phyloP scores from a whole-genome alignment of 2,797 vertebrate species.

The Apodemus agrarius region DNA sequence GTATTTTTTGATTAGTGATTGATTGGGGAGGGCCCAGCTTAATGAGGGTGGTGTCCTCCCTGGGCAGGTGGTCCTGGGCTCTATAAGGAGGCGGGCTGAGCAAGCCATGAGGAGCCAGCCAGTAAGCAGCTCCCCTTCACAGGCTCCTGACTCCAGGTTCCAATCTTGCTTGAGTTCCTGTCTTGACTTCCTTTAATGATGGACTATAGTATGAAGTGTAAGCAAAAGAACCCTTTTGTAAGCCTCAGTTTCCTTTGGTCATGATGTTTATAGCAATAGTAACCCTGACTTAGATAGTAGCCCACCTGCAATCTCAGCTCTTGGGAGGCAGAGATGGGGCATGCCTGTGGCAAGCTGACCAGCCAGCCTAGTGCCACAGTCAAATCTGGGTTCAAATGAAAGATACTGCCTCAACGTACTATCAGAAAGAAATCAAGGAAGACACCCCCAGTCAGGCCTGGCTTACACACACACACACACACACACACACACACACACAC shows the following conservation, averaged over 20 bases:
- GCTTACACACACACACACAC: neutral
- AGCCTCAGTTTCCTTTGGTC: neutral
- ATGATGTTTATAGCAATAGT: neutral
- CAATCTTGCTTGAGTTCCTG: neutral
- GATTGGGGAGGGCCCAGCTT: neutral
- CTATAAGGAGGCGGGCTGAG: neutral
- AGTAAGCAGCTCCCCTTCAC: neutral
- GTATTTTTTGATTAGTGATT: neutral
- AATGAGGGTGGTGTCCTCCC: neutral
- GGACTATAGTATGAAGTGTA: neutral
- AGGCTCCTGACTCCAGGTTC: neutral
- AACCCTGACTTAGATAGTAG: neutral
- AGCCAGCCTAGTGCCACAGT: neutral
- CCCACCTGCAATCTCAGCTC: neutral
- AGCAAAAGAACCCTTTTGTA: neutral
- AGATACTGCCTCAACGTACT: neutral
- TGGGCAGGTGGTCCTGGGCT: neutral
- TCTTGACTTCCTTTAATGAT: neutral
- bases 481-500: neutral
- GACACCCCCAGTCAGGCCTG: neutral
- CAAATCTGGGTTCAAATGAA: neutral
- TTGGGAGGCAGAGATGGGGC: neutral
- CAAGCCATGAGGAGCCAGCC: neutral
- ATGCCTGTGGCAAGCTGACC: neutral
- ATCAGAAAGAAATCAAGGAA: neutral